These are phyloP conservation scores for Heliconius himera DNA, from an alignment of 1,140 invertebrate species.

Conservation along the genomic window DNA sequence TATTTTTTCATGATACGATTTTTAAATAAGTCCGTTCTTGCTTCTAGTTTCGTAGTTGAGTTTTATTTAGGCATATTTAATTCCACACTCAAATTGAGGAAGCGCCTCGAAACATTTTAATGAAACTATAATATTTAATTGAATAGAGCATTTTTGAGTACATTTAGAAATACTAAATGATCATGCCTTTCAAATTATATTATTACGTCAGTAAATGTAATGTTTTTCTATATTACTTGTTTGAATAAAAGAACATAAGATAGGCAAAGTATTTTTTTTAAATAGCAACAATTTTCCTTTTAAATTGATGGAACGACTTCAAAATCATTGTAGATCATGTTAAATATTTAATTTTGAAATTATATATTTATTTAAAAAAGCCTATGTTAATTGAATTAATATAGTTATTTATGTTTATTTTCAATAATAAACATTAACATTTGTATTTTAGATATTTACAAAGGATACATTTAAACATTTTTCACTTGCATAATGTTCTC, in stretches of 20 bases:
- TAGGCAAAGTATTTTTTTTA: background rate
- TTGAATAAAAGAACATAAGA: background rate
- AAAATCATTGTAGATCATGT: background rate
- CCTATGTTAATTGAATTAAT: background rate
- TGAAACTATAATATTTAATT: background rate
- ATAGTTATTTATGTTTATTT: background rate
- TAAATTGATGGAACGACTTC: background rate
- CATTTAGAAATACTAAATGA: background rate
- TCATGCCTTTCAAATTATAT: background rate
- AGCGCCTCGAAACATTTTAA: background rate
- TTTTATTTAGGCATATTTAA: conserved; percentile 19
- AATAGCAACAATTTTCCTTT: background rate
- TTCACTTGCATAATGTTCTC: conserved; percentile 9
- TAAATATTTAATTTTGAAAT: background rate
- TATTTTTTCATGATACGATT: conserved; percentile 7
- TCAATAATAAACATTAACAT: background rate
- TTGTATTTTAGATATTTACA: conserved; percentile 9
- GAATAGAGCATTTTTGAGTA: background rate
- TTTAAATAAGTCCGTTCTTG: background rate
- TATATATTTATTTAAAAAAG: background rate
- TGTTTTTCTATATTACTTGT: background rate
- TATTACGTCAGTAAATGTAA: background rate
- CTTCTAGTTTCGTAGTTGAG: conserved; percentile 18
- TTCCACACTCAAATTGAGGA: conserved; percentile 10
- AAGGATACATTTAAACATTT: conserved; percentile 5